Base-by-base conservation (phyloP, 2,888 invertebrate genomes). In the Xanthorhoe designata region DNA sequence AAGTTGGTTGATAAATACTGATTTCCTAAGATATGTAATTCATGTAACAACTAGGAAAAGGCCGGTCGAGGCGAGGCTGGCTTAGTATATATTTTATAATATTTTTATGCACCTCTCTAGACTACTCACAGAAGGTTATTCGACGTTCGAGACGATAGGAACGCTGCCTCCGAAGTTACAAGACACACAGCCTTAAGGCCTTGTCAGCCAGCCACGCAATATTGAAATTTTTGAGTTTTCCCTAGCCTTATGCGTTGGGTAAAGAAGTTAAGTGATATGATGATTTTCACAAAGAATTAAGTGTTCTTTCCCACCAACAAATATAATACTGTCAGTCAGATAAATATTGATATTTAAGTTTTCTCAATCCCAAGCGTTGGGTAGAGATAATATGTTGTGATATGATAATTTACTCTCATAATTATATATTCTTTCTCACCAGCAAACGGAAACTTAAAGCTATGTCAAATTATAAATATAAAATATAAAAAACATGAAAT, bases 1-100 rank as follows among this genome's bases (percentile, higher is more conserved):
- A 18, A 15, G 17, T 17, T 8, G 47, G 7, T 47, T 49, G 52
- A 53, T 47, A 58, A 52, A 42, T 52, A 35, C 45, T 53, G 15
- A 38, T 59, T 50, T n/a, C 38, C 47, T 47, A 15, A 17, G 47
- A 47, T 47, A 47, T 42, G 38, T 42, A 42, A 42, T 13, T 42
- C 5, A 42, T 42, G 2, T 42, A 2, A 13, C 9, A 42, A 42
- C 38, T 42, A 42, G 38, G 1, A 3, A 10, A 2, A 42, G 13
- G 5, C 13, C 0, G 2, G 35, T 2, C 9, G 9, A 38, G 35
- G 35, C 35, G 38, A 42, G 38, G 13, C 38, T 35, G 35, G 35
- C 35, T 35, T 35, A 2, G 35, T 9, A 35, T 8, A 35, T 35
- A 6, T 6, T 35, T n/a, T n/a, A n/a, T n/a, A n/a, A 35, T 1